Conservation (phyloP, 2,888 invertebrate genomes). For the Cancer borealis region DNA sequence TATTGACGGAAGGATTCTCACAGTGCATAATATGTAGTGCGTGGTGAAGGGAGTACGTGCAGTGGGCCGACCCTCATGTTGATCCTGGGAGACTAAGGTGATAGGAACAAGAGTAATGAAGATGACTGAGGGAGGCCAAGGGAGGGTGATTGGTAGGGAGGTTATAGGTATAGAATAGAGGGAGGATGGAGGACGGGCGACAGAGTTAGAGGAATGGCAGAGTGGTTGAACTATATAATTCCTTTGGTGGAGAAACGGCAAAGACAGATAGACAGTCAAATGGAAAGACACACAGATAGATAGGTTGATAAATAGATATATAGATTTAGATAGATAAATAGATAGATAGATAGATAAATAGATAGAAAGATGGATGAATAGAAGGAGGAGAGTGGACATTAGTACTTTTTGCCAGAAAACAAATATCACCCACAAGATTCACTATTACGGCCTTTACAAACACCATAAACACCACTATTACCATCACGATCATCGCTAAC, state of each 20-base stretch:
- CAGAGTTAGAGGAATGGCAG: neutral
- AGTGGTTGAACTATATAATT: neutral
- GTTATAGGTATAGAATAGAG: neutral
- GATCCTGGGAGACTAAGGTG: neutral
- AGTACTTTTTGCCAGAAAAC: neutral
- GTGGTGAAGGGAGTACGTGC: neutral
- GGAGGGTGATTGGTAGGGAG: neutral
- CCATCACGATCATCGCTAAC: neutral
- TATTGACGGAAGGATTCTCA: constrained; percentile 16
- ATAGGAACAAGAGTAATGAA: neutral
- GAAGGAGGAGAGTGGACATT: neutral
- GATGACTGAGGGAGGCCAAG: neutral
- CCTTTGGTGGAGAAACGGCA: neutral
- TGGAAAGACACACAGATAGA: neutral
- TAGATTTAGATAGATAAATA: neutral
- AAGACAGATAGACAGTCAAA: neutral
- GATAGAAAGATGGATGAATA: too few species aligned
- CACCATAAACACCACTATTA: neutral
- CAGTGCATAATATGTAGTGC: constrained; percentile 8
- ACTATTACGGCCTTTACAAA: neutral
- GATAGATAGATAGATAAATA: neutral
- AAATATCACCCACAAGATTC: neutral
- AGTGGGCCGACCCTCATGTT: neutral
- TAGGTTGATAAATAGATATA: neutral
- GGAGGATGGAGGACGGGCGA: neutral